Evolutionary conservation across 2,113 vertebrate species (phyloP).

Genomic region (Zeus faber): DNA sequence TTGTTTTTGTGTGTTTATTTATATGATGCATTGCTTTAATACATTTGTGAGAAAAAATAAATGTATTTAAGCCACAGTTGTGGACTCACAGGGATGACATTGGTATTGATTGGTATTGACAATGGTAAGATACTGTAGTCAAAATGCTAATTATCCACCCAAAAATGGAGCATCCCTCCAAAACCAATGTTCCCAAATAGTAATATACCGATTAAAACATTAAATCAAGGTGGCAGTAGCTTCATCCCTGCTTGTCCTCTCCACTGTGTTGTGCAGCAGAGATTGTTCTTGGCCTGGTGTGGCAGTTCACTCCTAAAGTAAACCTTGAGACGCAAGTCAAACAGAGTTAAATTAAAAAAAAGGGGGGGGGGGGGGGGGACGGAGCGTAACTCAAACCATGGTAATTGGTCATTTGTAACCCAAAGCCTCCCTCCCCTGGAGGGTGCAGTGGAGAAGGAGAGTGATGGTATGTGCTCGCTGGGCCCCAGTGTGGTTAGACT

Average conservation of each 20-base stretch:
- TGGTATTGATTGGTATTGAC: no score
- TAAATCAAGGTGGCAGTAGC: no score
- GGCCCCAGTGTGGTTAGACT: conserved; percentile 48
- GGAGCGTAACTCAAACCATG: conserved; percentile 43
- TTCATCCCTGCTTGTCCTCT: conserved; percentile 13
- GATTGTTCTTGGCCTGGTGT: conserved; percentile 43
- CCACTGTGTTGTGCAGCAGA: conserved; percentile 18
- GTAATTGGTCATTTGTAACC: conserved; percentile 63
- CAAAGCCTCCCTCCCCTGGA: conserved; percentile 44
- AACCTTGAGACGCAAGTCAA: conserved; percentile 57
- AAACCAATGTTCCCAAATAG: not conserved
- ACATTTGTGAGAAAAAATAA: no score
- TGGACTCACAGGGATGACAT: no score
- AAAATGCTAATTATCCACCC: not conserved
- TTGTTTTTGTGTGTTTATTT: no score
- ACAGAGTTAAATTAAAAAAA: conserved; percentile 53
- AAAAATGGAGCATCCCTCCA: not conserved
- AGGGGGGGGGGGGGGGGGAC: no score
- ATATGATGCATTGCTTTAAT: no score
- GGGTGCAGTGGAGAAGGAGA: conserved; percentile 45
- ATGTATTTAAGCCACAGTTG: no score
- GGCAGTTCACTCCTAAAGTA: conserved; percentile 30
- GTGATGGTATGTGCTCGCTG: conserved; percentile 40
- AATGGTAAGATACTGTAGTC: no score
- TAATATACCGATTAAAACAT: no score